Evolutionary conservation across 2,797 vertebrate species (phyloP).

Genomic region (Austrolebias charrua): DNA sequence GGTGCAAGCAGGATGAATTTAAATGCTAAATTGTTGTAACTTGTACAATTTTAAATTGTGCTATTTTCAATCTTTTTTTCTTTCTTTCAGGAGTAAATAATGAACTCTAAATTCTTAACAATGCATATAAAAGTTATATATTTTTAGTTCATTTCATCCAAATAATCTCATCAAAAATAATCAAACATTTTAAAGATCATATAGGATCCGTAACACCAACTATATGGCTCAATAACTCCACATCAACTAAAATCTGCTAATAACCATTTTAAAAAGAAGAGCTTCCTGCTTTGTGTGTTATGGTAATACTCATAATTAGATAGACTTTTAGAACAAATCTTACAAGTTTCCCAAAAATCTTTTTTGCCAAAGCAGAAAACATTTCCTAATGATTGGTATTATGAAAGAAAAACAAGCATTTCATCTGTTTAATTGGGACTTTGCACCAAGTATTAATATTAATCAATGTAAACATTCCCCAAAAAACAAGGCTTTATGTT

Average conservation of each 20-base stretch:
- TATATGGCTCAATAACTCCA: constrained; percentile 34
- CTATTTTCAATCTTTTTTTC: too few relatives aligned
- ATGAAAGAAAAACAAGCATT: not conserved
- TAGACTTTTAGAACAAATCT: constrained; percentile 17
- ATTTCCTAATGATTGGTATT: constrained; percentile 1
- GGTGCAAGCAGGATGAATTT: too few relatives aligned
- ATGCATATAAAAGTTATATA: too few relatives aligned
- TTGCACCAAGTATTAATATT: not conserved
- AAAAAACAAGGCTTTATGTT: constrained; percentile 14
- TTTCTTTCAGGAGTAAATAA: too few relatives aligned
- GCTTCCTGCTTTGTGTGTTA: constrained; percentile 13
- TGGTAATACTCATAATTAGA: constrained; percentile 28
- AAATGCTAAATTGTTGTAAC: too few relatives aligned
- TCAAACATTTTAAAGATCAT: constrained; percentile 27
- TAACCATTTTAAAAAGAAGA: constrained; percentile 21
- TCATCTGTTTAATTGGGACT: constrained; percentile 9
- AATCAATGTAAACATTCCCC: constrained; percentile 19
- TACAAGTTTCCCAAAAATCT: constrained; percentile 3
- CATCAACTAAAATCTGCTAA: constrained; percentile 17
- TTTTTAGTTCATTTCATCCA: too few relatives aligned
- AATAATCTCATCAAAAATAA: constrained; percentile 20
- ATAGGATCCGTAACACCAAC: constrained; percentile 24
- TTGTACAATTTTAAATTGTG: too few relatives aligned
- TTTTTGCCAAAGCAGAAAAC: constrained; percentile 5
- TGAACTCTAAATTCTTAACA: too few relatives aligned